Base-by-base conservation (phyloP, 2,888 invertebrate species). In the Patella caerulea region DNA sequence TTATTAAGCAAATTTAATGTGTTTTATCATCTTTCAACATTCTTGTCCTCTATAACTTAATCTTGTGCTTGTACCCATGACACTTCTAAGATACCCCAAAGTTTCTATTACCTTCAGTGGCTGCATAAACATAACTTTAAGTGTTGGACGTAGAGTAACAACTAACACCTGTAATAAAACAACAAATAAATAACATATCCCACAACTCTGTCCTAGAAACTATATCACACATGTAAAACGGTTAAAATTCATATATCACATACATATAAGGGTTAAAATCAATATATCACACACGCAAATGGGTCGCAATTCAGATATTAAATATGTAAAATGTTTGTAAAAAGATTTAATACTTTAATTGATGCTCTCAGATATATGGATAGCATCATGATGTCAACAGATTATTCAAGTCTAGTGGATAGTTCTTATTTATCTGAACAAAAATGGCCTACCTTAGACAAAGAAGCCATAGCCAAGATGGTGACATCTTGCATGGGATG, bases 381-480 rank as follows among this genome's bases (percentile, higher is more conserved):
- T 19, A 7, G 24, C 5, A 71, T 29, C 29, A 29, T 7, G 19
- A 65, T n/a, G 4, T 34, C 34, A 34, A 3, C 34, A 34, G 65
- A 19, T 11, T 65, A 65, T 19, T n/a, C 65, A 12, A n/a, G 19
- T 65, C n/a, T 19, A 65, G 11, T n/a, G n/a, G 11, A 19, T 19
- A n/a, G n/a, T n/a, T 7, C 65, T 19, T 11, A 19, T 19, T n/a
- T 5, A 45, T 9, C 45, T 7, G 4, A 9, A 7, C 7, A 45
- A 45, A 45, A 45, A 7, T 45, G 7, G 71, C 80, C 74, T 77
- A 96, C 96, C 92, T 97, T 97, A 0, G 98, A 97, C 73, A 98
- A 93, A 0, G 98, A 98, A 0, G 98, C 98, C 93, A 99, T 94
- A 0, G 98, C 98, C 76, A 98, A 94, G 78, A 98, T 94, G 77